Evolutionary conservation across 2,888 invertebrate genomes (phyloP), one percentile per base, ranked within the genome.

Genomic region (Plebejus anna): DNA sequence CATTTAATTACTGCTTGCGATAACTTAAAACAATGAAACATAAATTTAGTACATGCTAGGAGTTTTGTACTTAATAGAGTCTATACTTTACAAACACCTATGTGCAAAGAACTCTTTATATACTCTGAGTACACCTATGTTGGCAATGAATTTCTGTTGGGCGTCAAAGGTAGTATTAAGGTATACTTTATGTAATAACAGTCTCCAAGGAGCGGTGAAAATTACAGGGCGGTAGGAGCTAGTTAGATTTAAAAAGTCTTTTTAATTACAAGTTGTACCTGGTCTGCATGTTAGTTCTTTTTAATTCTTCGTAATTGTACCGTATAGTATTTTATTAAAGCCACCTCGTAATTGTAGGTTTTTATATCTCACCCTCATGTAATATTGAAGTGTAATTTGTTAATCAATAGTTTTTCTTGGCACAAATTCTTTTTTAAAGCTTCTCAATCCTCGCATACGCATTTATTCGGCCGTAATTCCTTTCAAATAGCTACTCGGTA

Each of bases 181-280:
- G 47, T 36, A 59, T 66, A 66, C 66, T 28, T 61, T 28, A 28
- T 61, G 4, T 61, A 66, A 66, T 66, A 66, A 66, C 66, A 66
- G 61, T 66, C 11, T 66, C 61, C 32, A 66, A 66, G 66, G 66
- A 66, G 66, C 66, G 2, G 32, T 5, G 66, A 66, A 66, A 66
- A 66, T 66, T 66, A 66, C 61, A 66, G 32, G 13, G 66, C 16
- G 36, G 32, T 66, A 13, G 66, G 11, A 5, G 66, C 16, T 32
- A 16, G 66, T 66, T 66, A 66, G 9, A 66, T 66, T 66, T 36
- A 32, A 66, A 66, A 28, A 66, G 13, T 13, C 4, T 16, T 66
- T 32, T 66, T 66, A 66, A 66, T 66, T 66, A 66, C 32, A 32
- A 66, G 13, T 66, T 66, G 16, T 66, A 36, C 66, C 16, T 51